Conservation (phyloP, 2,888 invertebrate genomes). For the Thera britannica region DNA sequence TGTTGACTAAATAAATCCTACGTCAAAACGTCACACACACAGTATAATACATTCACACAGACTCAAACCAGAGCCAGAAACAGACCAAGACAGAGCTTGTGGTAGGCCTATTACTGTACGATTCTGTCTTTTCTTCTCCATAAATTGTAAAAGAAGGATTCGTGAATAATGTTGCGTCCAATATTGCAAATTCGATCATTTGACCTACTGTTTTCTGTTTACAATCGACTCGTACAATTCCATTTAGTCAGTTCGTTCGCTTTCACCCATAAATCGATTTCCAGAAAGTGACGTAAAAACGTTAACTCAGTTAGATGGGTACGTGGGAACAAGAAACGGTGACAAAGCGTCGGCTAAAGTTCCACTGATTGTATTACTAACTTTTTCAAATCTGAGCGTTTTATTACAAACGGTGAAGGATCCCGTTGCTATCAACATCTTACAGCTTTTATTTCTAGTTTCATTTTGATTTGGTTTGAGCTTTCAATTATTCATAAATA, state of each 20-base stretch:
- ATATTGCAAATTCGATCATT: slow-evolving; percentile 6
- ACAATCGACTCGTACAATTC: slow-evolving; percentile 32
- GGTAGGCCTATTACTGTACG: no score
- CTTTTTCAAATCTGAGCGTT: slow-evolving; percentile 41
- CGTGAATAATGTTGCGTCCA: neutral
- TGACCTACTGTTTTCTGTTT: slow-evolving; percentile 25
- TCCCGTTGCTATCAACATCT: neutral
- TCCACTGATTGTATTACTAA: slow-evolving; percentile 48
- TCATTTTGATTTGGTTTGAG: no score
- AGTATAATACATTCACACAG: no score
- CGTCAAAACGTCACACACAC: no score
- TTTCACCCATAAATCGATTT: slow-evolving; percentile 63
- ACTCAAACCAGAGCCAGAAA: no score
- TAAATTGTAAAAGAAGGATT: neutral
- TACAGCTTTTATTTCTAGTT: no score
- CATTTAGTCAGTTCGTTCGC: slow-evolving; percentile 41
- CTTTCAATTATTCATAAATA: no score
- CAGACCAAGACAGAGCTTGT: no score
- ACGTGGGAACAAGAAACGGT: slow-evolving; percentile 61
- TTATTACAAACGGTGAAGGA: slow-evolving; percentile 8
- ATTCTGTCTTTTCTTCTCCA: no score
- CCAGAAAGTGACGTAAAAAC: slow-evolving; percentile 66
- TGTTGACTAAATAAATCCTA: no score
- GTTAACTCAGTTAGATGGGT: slow-evolving; percentile 55
- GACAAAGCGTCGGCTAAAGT: slow-evolving; percentile 45